Evolutionary conservation across 2,888 invertebrate genomes (phyloP).

Genomic region (Dichetophora obliterata): DNA sequence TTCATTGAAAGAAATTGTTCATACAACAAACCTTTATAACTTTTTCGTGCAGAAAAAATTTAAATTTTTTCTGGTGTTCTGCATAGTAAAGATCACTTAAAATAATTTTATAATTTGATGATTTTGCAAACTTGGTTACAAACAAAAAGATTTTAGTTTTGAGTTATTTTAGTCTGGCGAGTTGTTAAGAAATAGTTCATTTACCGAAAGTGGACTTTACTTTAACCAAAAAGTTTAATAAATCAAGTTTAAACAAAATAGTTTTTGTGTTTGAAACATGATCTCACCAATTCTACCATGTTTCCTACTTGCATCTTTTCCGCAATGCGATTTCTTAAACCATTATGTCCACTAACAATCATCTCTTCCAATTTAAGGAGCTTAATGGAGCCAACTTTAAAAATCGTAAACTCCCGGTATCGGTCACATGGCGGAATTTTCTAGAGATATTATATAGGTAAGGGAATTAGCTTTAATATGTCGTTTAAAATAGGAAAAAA

Average conservation of each 20-base stretch:
- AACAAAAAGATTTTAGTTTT: no score
- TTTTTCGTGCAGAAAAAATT: no score
- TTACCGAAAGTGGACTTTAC: not conserved
- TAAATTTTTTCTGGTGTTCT: no score
- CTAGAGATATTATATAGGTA: not conserved
- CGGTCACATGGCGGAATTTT: not conserved
- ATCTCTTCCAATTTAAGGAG: constrained; percentile 18
- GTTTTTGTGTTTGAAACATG: not conserved
- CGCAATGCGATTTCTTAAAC: constrained; percentile 52
- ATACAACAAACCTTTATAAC: no score
- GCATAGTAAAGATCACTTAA: no score
- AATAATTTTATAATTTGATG: no score
- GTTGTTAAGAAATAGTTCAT: no score
- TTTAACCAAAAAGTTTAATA: not conserved
- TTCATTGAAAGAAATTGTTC: no score
- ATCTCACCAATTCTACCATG: constrained; percentile 48
- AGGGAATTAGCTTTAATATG: not conserved
- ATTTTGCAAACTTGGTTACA: no score
- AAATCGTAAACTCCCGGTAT: not conserved
- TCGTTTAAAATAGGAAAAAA: not conserved
- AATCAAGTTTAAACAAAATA: no score
- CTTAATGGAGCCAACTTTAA: not conserved
- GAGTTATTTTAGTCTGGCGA: no score
- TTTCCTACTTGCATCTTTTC: constrained; percentile 48
- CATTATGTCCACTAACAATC: constrained; percentile 50